Base-by-base conservation (phyloP, 2,797 vertebrate species). In the Lacerta agilis region DNA sequence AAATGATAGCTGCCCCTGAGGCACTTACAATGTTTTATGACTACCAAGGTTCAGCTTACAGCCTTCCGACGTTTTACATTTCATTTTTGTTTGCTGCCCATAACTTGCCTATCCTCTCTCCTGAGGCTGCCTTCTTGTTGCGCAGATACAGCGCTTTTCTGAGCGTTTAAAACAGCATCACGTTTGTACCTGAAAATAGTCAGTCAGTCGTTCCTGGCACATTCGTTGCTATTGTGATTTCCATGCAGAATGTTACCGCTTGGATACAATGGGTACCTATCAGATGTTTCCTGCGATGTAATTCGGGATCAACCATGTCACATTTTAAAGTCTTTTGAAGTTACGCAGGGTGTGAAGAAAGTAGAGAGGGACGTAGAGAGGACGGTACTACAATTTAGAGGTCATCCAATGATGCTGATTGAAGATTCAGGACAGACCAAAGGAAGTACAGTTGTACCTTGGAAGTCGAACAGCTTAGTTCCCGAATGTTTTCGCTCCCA, bases 41-140 rank as follows among this genome's bases (percentile, higher is more conserved):
- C 85, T 90, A 87, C 86, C 84, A 87, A 88, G 88, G 64, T 11
- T 69, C 86, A 33, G 73, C 88, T 89, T 92, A 89, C 91, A 90
- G 85, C 84, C 85, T 58, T 72, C 43, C 81, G 29, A 18, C 23
- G 75, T 41, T 72, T 49, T n/a, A 45, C 79, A 92, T 77, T 3
- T 82, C 86, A 90, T 88, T 90, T 79, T 86, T 89, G 73, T 83
- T 92, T 88, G 86, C 64, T 0, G 1, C 82, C 83, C 86, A 79
- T 5, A 3, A 8, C 25, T 3, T 75, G 71, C 33, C 33, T n/a
- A 58, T 38, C 6, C 3, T 75, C 33, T 18, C 4, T 49, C 45
- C 10, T 3, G 18, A n/a, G 25, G 36, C 36, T 2, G 36, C 15
- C 3, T 58, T 41, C 41, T 49, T 84, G 13, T 38, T 61, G 38